phyloP scores from a whole-genome alignment of 2,797 vertebrate genomes.

The Sebastolobus altivelis region DNA sequence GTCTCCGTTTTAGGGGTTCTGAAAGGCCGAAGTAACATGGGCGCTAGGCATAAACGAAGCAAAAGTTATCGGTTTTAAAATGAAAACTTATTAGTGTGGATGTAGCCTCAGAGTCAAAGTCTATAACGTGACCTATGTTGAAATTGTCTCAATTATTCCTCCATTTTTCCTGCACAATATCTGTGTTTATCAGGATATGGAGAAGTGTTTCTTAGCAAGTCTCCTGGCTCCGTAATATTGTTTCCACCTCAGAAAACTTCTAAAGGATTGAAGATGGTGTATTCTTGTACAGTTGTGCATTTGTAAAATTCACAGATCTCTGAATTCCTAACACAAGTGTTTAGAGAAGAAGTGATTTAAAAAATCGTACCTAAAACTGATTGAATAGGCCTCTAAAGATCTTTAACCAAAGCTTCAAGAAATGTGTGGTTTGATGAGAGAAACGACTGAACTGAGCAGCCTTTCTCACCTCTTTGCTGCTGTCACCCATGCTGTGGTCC shows the following conservation, averaged over 20 bases:
- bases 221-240: neutral
- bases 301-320: neutral
- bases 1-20: no score
- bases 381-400: neutral
- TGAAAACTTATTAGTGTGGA: no score
- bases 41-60: no score
- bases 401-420: neutral
- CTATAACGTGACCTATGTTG: neutral
- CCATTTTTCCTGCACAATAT: neutral
- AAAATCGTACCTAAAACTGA: neutral
- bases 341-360: neutral
- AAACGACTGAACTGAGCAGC: neutral
- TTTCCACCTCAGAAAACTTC: neutral
- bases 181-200: neutral
- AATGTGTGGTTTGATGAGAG: neutral
- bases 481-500: slow-evolving; percentile 54
- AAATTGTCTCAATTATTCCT: neutral
- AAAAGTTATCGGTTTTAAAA: no score
- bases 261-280: neutral
- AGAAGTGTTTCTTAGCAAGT: neutral
- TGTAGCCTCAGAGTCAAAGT: neutral
- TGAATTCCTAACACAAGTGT: neutral
- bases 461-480: slow-evolving; percentile 78
- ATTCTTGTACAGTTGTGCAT: neutral
- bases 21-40: no score